phyloP scores from a whole-genome alignment of 2,113 vertebrate genomes.

The Tiliqua scincoides region DNA sequence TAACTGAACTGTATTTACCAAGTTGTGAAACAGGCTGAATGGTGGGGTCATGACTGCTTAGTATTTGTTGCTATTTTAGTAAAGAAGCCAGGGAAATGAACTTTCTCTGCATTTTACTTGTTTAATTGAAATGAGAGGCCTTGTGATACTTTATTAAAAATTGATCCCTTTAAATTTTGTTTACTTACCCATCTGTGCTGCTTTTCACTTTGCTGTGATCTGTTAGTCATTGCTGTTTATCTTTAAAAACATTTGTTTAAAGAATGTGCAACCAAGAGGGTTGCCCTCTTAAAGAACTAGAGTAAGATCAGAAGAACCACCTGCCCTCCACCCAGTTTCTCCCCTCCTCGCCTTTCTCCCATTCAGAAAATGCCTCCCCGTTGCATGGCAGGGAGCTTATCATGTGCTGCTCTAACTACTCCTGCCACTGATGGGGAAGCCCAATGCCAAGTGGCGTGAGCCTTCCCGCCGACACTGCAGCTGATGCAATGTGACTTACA shows the following conservation, averaged over 20 bases:
- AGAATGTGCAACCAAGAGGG: not conserved
- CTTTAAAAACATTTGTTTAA: not conserved
- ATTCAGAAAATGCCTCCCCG: too few species aligned
- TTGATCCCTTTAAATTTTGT: not conserved
- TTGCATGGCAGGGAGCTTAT: too few species aligned
- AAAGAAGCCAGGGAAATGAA: slow-evolving; percentile 34
- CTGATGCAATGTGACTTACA: too few species aligned
- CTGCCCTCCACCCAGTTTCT: too few species aligned
- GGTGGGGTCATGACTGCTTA: slow-evolving; percentile 24
- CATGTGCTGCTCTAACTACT: too few species aligned
- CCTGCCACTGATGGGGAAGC: too few species aligned
- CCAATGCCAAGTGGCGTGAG: too few species aligned
- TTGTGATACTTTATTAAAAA: not conserved
- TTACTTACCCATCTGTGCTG: not conserved
- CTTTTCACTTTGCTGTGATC: not conserved
- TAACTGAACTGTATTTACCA: not conserved
- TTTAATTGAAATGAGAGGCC: not conserved
- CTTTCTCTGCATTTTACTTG: slow-evolving; percentile 25
- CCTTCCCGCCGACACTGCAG: too few species aligned
- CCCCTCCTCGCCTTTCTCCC: too few species aligned
- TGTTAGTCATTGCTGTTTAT: not conserved
- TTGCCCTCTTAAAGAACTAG: not conserved
- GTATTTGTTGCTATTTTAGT: slow-evolving; percentile 1
- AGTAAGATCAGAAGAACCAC: not conserved
- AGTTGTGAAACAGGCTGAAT: slow-evolving; percentile 6